Evolutionary conservation across 2,888 invertebrate species (phyloP), one percentile per base, ranked within the genome.

Genomic region (Phragmatobia fuliginosa): DNA sequence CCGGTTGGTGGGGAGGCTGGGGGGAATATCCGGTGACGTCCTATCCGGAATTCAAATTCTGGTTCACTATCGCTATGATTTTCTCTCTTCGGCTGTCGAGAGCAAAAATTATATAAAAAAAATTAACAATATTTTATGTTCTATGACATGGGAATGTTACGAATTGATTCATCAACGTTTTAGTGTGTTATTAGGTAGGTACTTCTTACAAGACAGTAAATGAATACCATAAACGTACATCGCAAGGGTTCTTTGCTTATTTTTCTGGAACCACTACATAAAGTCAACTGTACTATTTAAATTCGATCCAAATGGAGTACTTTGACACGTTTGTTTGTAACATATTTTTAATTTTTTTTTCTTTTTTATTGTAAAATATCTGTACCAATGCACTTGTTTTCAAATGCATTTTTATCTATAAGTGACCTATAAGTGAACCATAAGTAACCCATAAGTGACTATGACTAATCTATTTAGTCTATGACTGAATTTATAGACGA

Each of bases 41-140:
- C 86, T 87, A 90, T 91, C 91, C 91, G 88, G 88, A 69, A 81
- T 85, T 82, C 83, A 79, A 80, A 85, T 87, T 92, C 90, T 90
- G 86, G 81, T 84, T 76, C 71, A 77, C 82, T 88, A 88, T 88
- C 88, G 77, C 78, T 67, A 75, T 75, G 73, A 86, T 84, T 86
- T 85, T 85, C 83, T 83, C 77, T 74, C 68, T 75, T 64, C 32
- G 65, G 11, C 60, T 38, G 49, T 68, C 58, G 66, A 61, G n/a
- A 59, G 60, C 49, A 65, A 64, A 72, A 67, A 73, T 70, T 14
- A 66, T 60, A 41, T 68, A 60, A 31, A 71, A n/a, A 36, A n/a
- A 62, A 58, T 33, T 11, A 31, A 8, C 33, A 36, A 67, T 16
- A 25, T 25, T 31, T 56, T 14, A 28, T 56, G 52, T 25, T 56